Evolutionary conservation across 2,888 invertebrate species (phyloP), one percentile per base, ranked within the genome.

Genomic region (Aspidapion aeneum): DNA sequence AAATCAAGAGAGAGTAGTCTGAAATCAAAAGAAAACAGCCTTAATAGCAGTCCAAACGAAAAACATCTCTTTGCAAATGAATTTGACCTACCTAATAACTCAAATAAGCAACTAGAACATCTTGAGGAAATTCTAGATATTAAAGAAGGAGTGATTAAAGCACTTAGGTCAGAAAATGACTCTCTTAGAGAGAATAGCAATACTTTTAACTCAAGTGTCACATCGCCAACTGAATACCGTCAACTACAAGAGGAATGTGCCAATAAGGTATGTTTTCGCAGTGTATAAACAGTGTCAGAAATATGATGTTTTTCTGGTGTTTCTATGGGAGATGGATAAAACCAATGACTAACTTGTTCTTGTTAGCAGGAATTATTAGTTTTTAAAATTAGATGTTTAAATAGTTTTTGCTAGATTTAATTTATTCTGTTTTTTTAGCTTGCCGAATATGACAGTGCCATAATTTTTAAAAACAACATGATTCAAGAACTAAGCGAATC

Each of bases 401-500:
- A n/a, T n/a, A n/a, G n/a, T n/a, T n/a, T n/a, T n/a, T n/a, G n/a
- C n/a, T n/a, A n/a, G n/a, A n/a, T n/a, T n/a, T n/a, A n/a, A n/a
- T n/a, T n/a, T n/a, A n/a, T n/a, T n/a, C n/a, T n/a, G n/a, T 52
- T 52, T n/a, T 52, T 67, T 64, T 80, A 91, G 90, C 83, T 90
- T 73, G 84, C 87, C 77, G 90, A 91, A 78, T 90, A 88, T 77
- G 89, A 90, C 77, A 84, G 83, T 71, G 88, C 88, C 71, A 81
- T 92, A 63, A 81, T 82, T 12, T 85, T 87, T 70, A 87, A 91
- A 72, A 90, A 91, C 74, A 83, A 85, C 71, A 78, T 89, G 73
- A 91, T 92, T 70, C 85, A 87, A 73, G 87, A 90, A 78, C 82
- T 92, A 63, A 88, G 87, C 67, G 82, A 86, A 72, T 87, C 90